Conservation (phyloP, 2,888 invertebrate species). For the Dryobota labecula region DNA sequence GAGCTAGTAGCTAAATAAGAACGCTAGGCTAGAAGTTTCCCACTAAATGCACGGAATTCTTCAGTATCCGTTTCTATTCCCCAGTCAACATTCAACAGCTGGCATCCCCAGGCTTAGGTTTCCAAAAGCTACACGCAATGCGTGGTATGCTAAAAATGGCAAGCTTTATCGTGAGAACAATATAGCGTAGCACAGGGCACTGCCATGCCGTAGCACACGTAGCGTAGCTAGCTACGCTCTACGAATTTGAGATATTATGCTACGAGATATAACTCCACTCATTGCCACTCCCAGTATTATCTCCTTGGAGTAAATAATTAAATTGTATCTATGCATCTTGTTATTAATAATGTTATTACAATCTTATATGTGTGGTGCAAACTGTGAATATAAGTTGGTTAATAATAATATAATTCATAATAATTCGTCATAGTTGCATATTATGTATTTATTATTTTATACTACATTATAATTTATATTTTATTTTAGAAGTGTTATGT, state of each 20-base stretch:
- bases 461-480: no score
- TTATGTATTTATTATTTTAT: no score
- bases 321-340: no score
- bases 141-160: slow-evolving; percentile 8
- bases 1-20: no score
- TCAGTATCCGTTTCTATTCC: background rate
- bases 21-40: background rate
- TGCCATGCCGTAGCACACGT: slow-evolving; percentile 32
- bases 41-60: background rate
- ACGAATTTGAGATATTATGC: slow-evolving; percentile 5
- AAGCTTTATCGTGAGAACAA: slow-evolving; percentile 15
- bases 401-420: no score
- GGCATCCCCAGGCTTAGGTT: background rate
- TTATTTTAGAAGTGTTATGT: no score
- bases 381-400: no score
- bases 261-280: slow-evolving; percentile 18
- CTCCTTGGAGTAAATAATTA: no score
- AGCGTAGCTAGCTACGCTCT: slow-evolving; percentile 39
- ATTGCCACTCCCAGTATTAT: no score
- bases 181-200: slow-evolving; percentile 10
- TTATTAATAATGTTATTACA: no score
- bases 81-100: slow-evolving; percentile 5
- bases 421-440: no score
- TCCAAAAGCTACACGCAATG: background rate
- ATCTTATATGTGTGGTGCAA: no score